Percentiles rank a stretch among this genome's conserved stretches.
These are phyloP conservation scores for Carollia perspicillata DNA, from an alignment of 2,113 vertebrate species.

Conservation along the genomic window DNA sequence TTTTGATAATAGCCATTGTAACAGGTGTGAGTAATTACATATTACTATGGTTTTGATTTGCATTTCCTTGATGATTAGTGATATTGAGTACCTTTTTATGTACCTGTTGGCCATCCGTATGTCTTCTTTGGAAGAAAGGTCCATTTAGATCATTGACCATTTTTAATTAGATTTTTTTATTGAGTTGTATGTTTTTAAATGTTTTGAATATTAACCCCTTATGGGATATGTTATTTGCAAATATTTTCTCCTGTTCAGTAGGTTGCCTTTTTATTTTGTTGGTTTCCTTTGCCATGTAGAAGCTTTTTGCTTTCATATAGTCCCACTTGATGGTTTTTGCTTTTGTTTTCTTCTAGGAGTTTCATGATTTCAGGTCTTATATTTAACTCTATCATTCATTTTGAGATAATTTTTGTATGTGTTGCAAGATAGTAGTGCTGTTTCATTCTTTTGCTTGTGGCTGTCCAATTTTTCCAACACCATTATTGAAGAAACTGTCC, in stretches of 20 bases:
- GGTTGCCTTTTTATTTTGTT: not conserved
- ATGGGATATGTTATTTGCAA: not conserved
- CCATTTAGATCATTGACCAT: not conserved
- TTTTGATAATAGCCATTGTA: not conserved
- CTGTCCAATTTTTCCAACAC: not conserved
- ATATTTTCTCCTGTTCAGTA: not conserved
- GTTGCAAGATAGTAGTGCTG: not conserved
- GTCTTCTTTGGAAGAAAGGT: not conserved
- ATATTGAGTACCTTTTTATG: not conserved
- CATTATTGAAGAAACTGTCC: not conserved
- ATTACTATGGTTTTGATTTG: not conserved
- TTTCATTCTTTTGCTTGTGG: not conserved
- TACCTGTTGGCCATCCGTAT: not conserved
- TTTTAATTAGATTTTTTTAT: not conserved
- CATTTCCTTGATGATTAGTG: not conserved
- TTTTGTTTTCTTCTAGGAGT: not conserved
- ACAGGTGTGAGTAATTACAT: not conserved
- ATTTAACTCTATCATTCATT: not conserved
- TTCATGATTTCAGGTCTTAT: not conserved
- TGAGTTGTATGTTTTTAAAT: not conserved
- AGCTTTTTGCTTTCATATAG: not conserved
- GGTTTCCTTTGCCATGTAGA: not conserved
- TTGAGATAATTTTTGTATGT: not conserved
- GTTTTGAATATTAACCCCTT: not conserved
- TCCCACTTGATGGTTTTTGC: not conserved